phyloP scores from a whole-genome alignment of 2,888 invertebrate genomes.

The Nipponacmea schrenckii region DNA sequence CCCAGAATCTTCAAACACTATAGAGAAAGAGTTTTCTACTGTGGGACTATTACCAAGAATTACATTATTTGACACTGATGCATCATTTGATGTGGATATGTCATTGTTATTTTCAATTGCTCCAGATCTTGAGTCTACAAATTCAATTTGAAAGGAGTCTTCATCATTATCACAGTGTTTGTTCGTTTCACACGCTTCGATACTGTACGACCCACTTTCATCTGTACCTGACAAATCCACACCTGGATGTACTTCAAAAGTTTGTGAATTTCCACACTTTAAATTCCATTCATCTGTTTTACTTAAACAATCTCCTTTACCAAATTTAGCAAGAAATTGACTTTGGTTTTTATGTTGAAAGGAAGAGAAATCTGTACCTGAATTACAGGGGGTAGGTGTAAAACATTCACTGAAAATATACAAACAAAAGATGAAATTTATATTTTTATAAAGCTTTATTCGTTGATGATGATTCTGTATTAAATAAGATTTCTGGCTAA shows the following conservation, averaged over 20 bases:
- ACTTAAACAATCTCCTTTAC: not conserved
- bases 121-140: constrained; percentile 14
- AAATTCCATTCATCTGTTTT: not conserved
- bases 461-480: no score
- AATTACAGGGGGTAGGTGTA: constrained; percentile 37
- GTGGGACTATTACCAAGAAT: not conserved
- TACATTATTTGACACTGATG: not conserved
- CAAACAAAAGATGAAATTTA: not conserved
- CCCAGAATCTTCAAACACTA: constrained; percentile 70
- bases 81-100: not conserved
- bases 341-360: not conserved
- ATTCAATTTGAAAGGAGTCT: constrained; percentile 19
- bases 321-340: not conserved
- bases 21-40: constrained; percentile 68
- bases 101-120: not conserved
- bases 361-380: constrained; percentile 23
- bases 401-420: constrained; percentile 36
- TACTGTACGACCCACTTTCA: constrained; percentile 35
- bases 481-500: no score
- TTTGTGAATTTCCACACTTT: not conserved
- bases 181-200: constrained; percentile 11
- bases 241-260: not conserved
- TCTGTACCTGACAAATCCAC: constrained; percentile 13
- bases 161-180: constrained; percentile 22
- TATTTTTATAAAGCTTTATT: no score